Base-by-base conservation (phyloP, 2,888 invertebrate species). In the Venustoraphidia nigricollis region DNA sequence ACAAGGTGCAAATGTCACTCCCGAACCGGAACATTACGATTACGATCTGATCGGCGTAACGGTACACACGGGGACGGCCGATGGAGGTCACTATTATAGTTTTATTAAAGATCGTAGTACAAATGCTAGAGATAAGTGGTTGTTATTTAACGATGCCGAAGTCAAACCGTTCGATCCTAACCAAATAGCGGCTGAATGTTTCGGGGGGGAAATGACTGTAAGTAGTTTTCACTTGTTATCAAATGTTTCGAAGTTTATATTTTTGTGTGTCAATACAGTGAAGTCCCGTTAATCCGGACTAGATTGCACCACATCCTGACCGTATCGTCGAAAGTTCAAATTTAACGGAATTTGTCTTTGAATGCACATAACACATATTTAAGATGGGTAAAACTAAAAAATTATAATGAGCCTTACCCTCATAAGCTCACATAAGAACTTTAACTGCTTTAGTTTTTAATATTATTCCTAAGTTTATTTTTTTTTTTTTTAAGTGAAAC, bases 11-110 rank as follows among this genome's bases (percentile, higher is more conserved):
- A 63, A 64, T 44, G 70, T 70, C 5, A 27, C 27, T n/a, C 60
- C 67, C 58, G 56, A 70, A 53, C 70, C 71, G 38, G 85, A 85
- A 56, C 81, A 83, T 62, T 82, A 82, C 59, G 85, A 84, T 72
- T 86, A 73, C 68, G 77, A 70, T 55, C 54, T 62, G 10, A 65
- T 63, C 44, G 95, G 95, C 10, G 93, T 95, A 10, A 95, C 95
- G 0, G 95, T 95, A 0, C 95, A 95, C 69, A 95, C 95, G 11
- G 95, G 95, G n/a, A 95, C 93, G 0, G 95, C 95, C 1, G 95
- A 95, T 65, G 94, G 94, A 47, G 95, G 95, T 0, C 95, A 95
- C 67, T 95, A 95, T 67, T 94, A 94, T 68, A 86, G 87, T 71
- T 95, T 95, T 65, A 95, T 95, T 53, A 79, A 92, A 54, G 94